Percentiles rank a stretch among this genome's conserved stretches.
phyloP scores from a whole-genome alignment of 1,140 invertebrate species.

The Megalopta genalis region DNA sequence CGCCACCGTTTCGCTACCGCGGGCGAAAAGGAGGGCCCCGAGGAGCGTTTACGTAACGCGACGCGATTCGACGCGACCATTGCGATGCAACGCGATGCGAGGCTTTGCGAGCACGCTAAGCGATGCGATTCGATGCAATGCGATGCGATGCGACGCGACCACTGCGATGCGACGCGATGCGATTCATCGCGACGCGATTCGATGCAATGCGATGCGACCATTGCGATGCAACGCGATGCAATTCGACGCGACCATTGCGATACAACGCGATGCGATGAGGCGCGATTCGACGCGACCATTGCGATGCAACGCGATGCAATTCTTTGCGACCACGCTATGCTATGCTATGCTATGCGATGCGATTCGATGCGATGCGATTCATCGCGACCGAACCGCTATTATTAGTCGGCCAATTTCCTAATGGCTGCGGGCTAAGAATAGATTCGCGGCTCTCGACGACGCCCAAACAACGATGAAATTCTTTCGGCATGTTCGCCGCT shows the following conservation, averaged over 20 bases:
- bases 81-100: neutral
- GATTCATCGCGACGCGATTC: conserved; percentile 2
- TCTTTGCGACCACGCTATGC: too few relatives aligned
- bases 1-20: neutral
- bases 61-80: too few relatives aligned
- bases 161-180: too few relatives aligned
- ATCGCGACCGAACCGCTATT: conserved; percentile 47
- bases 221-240: too few relatives aligned
- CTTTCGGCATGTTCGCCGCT: conserved; percentile 32
- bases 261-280: conserved; percentile 15
- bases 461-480: conserved; percentile 29
- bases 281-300: too few relatives aligned
- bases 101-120: too few relatives aligned
- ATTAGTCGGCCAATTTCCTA: conserved; percentile 65
- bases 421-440: conserved; percentile 60
- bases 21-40: conserved; percentile 7
- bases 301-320: too few relatives aligned
- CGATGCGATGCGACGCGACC: too few relatives aligned
- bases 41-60: conserved; percentile 34
- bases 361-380: conserved; percentile 12
- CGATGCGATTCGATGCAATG: neutral
- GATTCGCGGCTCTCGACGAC: neutral
- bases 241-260: neutral
- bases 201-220: too few relatives aligned
- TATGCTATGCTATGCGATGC: too few relatives aligned